Base-by-base conservation (phyloP, 1,140 invertebrate genomes). In the Drosophila leontia region DNA sequence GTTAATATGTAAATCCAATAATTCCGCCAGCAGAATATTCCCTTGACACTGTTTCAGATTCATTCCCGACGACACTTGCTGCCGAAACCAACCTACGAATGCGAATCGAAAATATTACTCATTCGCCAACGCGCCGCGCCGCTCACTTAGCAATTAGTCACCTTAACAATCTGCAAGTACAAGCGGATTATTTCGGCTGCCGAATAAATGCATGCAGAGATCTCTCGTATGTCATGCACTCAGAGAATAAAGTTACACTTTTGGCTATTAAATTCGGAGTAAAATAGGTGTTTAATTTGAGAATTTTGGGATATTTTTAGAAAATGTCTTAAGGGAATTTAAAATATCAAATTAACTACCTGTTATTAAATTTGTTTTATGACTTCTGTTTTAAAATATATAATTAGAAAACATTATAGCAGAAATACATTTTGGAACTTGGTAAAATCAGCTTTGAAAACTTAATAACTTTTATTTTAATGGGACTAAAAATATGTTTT, bases 71-170 rank as follows among this genome's bases (percentile, higher is more conserved):
- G 32, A 69, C 65, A 69, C 61, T 69, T 69, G 67, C 42, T 23
- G 35, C 42, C 58, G 44, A 59, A 51, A 23, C 37, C 51, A 58
- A 59, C 67, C 68, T 72, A 72, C 69, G 45, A 67, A 8, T 23
- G 23, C 47, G 67, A 69, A 69, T 44, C 67, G 45, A 39, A 45
- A 50, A 64, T 59, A 76, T 83, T 83, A 83, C 60, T 83, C 81
- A 83, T 76, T 34, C 57, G 62, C 48, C 67, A 68, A 39, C 53
- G 35, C 32, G 41, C 53, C 53, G 29, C n/a, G 17, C 37, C 63
- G 23, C 44, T 59, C 67, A 71, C 63, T 55, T 56, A 37, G 60
- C 81, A 83, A 83, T 83, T 83, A 84, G 81, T 83, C 81, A 84
- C 71, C 77, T 75, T 71, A 62, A 50, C 39, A 70, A 68, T 70